A percentile compares a stretch with the other conserved stretches of the same genome.
phyloP scores from a whole-genome alignment of 2,888 invertebrate species.

The Chymomyza fuscimana region DNA sequence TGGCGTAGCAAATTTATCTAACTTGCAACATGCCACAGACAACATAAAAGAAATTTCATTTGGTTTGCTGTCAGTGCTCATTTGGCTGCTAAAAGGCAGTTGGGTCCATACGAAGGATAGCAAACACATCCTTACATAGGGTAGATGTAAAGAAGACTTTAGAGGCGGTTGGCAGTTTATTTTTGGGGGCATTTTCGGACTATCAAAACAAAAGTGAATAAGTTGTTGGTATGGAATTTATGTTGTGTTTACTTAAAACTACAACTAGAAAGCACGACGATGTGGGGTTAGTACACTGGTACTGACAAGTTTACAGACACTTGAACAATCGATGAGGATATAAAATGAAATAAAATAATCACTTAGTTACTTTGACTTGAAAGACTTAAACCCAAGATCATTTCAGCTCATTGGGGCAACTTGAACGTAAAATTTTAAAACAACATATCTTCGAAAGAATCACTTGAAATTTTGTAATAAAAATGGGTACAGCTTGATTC shows the following conservation, averaged over 20 bases:
- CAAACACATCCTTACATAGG: slow-evolving; percentile 5
- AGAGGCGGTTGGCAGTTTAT: slow-evolving; percentile 64
- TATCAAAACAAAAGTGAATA: slow-evolving; percentile 66
- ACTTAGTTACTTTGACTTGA: no score
- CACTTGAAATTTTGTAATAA: no score
- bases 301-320: no score
- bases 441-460: no score
- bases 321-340: no score
- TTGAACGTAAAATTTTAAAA: no score
- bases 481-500: no score
- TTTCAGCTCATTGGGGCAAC: no score
- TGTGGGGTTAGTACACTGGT: background rate
- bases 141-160: background rate
- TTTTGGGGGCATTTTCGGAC: slow-evolving; percentile 59
- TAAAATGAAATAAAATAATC: no score
- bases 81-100: slow-evolving; percentile 50
- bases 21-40: slow-evolving; percentile 31
- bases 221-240: slow-evolving; percentile 63
- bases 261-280: slow-evolving; percentile 19
- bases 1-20: slow-evolving; percentile 59
- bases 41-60: slow-evolving; percentile 38
- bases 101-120: slow-evolving; percentile 4
- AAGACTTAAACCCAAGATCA: no score
- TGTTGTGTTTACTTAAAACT: slow-evolving; percentile 65
- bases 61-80: slow-evolving; percentile 66